These are phyloP conservation scores for Zaprionus capensis DNA, from an alignment of 1,140 invertebrate genomes.

Conservation along the genomic window DNA sequence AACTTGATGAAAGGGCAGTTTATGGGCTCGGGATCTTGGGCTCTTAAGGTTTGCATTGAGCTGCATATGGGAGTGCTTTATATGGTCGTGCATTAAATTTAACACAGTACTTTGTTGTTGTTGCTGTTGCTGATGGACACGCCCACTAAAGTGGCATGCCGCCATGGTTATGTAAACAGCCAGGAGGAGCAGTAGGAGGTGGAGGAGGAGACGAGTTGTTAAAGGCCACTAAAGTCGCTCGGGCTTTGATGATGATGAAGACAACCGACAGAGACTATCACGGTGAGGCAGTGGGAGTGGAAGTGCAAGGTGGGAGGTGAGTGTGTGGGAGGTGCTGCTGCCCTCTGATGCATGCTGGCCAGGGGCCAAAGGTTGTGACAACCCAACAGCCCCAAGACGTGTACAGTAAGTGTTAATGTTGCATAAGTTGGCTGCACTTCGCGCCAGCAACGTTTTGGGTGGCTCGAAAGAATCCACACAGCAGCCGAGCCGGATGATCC, in stretches of 20 bases:
- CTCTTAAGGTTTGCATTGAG: slow-evolving; percentile 15
- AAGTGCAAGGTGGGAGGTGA: background rate
- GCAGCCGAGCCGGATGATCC: background rate
- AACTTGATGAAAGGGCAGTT: slow-evolving; percentile 73
- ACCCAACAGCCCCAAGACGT: slow-evolving; percentile 17
- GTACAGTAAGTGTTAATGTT: slow-evolving; percentile 60
- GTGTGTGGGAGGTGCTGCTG: background rate
- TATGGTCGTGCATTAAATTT: slow-evolving; percentile 77
- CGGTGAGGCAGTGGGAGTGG: background rate
- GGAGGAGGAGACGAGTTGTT: slow-evolving; percentile 55
- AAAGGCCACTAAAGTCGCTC: slow-evolving; percentile 66
- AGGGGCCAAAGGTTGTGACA: slow-evolving; percentile 51
- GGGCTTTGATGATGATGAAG: slow-evolving; percentile 66
- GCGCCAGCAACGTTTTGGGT: slow-evolving; percentile 22
- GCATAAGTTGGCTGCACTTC: slow-evolving; percentile 44
- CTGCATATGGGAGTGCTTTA: slow-evolving; percentile 50
- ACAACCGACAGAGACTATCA: slow-evolving; percentile 18
- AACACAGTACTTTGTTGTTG: slow-evolving; percentile 58
- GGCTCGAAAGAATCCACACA: slow-evolving; percentile 2
- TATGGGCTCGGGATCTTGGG: slow-evolving; percentile 27
- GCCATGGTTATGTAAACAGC: slow-evolving; percentile 75
- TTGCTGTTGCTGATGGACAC: slow-evolving; percentile 49
- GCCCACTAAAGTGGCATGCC: slow-evolving; percentile 72
- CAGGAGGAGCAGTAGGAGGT: slow-evolving; percentile 25
- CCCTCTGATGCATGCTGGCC: slow-evolving; percentile 37